phyloP scores from a whole-genome alignment of 2,888 invertebrate species.

The Stramonita haemastoma region DNA sequence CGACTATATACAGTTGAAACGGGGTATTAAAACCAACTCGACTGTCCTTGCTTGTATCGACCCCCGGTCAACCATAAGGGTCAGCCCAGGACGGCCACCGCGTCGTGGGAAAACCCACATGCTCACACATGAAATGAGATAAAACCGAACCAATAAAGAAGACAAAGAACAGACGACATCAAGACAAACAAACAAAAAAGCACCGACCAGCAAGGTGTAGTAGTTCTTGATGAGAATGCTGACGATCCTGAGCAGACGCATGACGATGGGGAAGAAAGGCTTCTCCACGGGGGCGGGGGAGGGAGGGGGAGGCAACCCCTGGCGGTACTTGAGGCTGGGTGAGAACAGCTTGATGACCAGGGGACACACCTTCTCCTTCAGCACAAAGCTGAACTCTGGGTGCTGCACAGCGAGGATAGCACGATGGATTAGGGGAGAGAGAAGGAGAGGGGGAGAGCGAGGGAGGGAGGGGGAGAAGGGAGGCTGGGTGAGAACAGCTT shows the following conservation, averaged over 20 bases:
- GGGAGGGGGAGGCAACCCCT: conserved; percentile 71
- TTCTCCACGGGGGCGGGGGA: conserved; percentile 82
- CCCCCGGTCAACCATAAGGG: too few relatives aligned
- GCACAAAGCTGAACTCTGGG: conserved; percentile 93
- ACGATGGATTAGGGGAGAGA: neutral
- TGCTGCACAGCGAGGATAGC: conserved; percentile 81
- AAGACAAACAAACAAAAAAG: neutral
- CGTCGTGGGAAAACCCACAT: too few relatives aligned
- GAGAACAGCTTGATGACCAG: conserved; percentile 98
- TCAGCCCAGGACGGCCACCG: too few relatives aligned
- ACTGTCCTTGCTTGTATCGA: too few relatives aligned
- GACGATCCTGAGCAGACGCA: conserved; percentile 94
- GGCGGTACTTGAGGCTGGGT: conserved; percentile 96
- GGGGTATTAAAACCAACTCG: too few relatives aligned
- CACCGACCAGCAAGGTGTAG: conserved; percentile 89
- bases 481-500: conserved; percentile 92
- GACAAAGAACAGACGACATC: neutral
- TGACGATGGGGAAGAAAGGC: conserved; percentile 97
- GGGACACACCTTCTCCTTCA: conserved; percentile 98
- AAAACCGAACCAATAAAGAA: too few relatives aligned
- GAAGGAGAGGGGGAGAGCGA: neutral
- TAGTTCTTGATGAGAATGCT: conserved; percentile 95
- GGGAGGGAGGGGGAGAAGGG: neutral
- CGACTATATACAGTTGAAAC: too few relatives aligned
- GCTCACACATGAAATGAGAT: too few relatives aligned